These are phyloP conservation scores for Neolamprologus multifasciatus DNA, from an alignment of 2,797 vertebrate genomes.

Conservation along the genomic window DNA sequence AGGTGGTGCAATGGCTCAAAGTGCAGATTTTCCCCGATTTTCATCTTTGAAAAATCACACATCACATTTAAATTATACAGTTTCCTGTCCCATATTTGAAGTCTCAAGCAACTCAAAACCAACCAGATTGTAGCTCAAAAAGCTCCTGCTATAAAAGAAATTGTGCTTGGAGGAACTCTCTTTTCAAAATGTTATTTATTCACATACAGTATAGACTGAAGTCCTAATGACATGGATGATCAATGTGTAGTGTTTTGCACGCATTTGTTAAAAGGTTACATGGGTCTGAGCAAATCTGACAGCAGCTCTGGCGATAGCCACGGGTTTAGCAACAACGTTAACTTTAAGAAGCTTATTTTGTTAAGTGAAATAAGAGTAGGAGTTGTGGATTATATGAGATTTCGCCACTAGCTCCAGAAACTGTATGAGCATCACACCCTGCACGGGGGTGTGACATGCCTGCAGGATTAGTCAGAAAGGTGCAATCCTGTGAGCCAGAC, in stretches of 20 bases:
- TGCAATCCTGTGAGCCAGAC: neutral
- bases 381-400: slow-evolving; percentile 9
- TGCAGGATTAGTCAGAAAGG: slow-evolving; percentile 5
- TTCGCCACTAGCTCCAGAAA: neutral
- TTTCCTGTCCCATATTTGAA: neutral
- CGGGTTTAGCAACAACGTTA: neutral
- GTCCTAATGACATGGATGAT: neutral
- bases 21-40: neutral
- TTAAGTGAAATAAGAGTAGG: slow-evolving; percentile 1
- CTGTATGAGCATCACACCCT: neutral
- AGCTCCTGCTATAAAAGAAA: neutral
- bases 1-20: neutral
- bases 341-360: slow-evolving; percentile 19
- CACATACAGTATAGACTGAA: neutral
- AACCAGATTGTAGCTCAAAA: neutral
- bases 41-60: neutral
- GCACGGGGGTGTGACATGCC: neutral
- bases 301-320: neutral
- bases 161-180: neutral
- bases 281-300: neutral
- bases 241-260: neutral
- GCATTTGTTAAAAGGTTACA: neutral
- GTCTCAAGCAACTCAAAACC: neutral
- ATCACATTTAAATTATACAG: neutral
- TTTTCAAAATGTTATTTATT: neutral